Evolutionary conservation across 2,113 vertebrate genomes (phyloP), one percentile per base, ranked within the genome.

Genomic region (Jaculus jaculus): DNA sequence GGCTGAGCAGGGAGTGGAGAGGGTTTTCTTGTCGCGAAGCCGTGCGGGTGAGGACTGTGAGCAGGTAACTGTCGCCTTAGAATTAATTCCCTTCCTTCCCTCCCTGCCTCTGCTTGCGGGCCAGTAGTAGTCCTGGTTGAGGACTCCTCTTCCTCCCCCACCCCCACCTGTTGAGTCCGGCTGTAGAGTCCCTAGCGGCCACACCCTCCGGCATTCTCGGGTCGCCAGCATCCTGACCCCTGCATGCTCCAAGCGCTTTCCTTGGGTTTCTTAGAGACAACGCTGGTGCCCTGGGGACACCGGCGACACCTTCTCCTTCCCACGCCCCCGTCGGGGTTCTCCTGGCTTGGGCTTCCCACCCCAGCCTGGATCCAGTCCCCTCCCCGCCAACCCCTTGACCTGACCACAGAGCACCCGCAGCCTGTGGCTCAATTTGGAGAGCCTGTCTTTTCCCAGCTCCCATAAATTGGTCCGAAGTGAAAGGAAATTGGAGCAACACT

Each of bases 251-350:
- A 1, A 32, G 0, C 0, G 13, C 30, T 66, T 73, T 47, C 58
- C 66, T 30, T 28, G 7, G 10, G 11, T 54, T 54, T 54, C 54
- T 54, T 54, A 15, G 11, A 54, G 15, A 54, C 54, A 54, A 7
- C 54, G 15, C 54, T 12, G 7, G 2, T 54, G 54, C 11, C 11
- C 7, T 7, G 54, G 54, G 11, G 54, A 16, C 54, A 54, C 54
- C 32, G 66, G 66, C 24, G 26, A 68, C 66, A 68, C 82, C 20
- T 58, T 72, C 47, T 23, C 6, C 83, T 10, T 8, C 16, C 60
- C 28, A 20, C 0, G 1, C 32, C 39, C 32, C 6, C 37, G 7
- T 2, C 0, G 0, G 23, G 32, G 20, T 60, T 61, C 51, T 2
- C 34, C 20, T 0, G 1, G 13, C 54, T 37, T 2, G 26, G 15